These are phyloP conservation scores for Urocitellus parryii DNA, from an alignment of 2,113 vertebrate species.

Conservation along the genomic window DNA sequence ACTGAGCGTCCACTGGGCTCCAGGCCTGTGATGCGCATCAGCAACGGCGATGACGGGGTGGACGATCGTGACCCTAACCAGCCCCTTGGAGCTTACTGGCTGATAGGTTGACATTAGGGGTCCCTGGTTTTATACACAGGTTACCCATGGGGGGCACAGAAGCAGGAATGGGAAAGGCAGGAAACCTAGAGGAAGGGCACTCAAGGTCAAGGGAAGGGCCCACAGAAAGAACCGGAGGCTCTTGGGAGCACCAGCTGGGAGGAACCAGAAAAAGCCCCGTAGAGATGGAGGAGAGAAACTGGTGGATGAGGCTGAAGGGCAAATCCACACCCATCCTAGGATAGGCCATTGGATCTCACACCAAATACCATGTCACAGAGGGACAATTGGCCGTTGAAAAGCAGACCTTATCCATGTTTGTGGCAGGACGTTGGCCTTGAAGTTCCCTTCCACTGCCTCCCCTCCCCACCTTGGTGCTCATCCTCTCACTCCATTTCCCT, in stretches of 20 bases:
- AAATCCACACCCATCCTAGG: not conserved
- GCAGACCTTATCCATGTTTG: rapidly evolving
- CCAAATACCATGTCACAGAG: rapidly evolving
- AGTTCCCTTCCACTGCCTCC: no score
- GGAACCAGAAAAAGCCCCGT: no score
- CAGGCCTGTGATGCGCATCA: not conserved
- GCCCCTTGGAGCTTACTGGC: not conserved
- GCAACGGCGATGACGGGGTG: rapidly evolving
- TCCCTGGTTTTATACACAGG: not conserved
- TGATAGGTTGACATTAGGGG: not conserved
- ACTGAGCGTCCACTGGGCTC: not conserved
- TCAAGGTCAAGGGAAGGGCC: not conserved
- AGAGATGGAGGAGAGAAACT: not conserved
- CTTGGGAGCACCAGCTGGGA: rapidly evolving
- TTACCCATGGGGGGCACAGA: no score
- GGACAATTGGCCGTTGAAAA: rapidly evolving
- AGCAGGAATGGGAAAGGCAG: not conserved
- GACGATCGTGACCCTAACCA: not conserved
- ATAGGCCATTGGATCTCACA: not conserved
- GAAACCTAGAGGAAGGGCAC: not conserved
- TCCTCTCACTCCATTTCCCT: not conserved
- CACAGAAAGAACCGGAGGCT: not conserved
- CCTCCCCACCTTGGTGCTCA: no score
- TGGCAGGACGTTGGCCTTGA: not conserved
- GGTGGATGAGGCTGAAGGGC: not conserved